A percentile compares a stretch with the other conserved stretches of the same genome.
Evolutionary conservation across 1,140 invertebrate species (phyloP).

Genomic region (Solen grandis): DNA sequence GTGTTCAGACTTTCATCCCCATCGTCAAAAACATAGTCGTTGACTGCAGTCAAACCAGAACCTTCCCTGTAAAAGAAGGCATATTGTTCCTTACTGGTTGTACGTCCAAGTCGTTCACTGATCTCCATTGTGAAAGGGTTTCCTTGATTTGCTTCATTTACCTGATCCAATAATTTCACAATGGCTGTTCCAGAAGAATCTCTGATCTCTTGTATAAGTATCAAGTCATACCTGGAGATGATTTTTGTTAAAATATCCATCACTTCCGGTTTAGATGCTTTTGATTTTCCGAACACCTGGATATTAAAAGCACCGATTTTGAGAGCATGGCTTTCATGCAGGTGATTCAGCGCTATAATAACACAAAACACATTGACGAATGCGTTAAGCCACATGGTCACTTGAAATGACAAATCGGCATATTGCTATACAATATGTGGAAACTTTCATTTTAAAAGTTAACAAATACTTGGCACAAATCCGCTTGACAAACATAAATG

Average conservation of each 20-base stretch:
- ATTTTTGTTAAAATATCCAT: conserved; percentile 63
- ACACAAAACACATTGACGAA: too few species aligned
- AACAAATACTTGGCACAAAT: too few species aligned
- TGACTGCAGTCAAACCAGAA: conserved; percentile 6
- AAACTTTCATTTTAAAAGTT: too few species aligned
- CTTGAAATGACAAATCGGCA: too few species aligned
- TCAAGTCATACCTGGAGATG: conserved; percentile 68
- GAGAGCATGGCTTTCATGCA: too few species aligned
- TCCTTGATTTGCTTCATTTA: conserved; percentile 48
- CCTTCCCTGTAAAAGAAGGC: conserved; percentile 57
- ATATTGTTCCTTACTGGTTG: conserved; percentile 73
- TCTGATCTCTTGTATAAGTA: conserved; percentile 72
- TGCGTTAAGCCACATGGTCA: too few species aligned
- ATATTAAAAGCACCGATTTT: conserved; percentile 70
- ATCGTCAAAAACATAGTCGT: conserved; percentile 38
- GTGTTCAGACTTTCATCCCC: conserved; percentile 17
- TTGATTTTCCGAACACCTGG: conserved; percentile 65
- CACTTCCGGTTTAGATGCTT: conserved; percentile 57
- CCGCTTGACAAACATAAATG: too few species aligned
- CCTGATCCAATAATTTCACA: conserved; percentile 36
- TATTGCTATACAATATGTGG: too few species aligned
- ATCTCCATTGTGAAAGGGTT: conserved; percentile 51
- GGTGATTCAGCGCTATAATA: too few species aligned
- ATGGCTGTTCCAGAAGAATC: conserved; percentile 60
- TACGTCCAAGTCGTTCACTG: conserved; percentile 70